phyloP scores from a whole-genome alignment of 92 coral and sea anemone species.

The Metridium senile region DNA sequence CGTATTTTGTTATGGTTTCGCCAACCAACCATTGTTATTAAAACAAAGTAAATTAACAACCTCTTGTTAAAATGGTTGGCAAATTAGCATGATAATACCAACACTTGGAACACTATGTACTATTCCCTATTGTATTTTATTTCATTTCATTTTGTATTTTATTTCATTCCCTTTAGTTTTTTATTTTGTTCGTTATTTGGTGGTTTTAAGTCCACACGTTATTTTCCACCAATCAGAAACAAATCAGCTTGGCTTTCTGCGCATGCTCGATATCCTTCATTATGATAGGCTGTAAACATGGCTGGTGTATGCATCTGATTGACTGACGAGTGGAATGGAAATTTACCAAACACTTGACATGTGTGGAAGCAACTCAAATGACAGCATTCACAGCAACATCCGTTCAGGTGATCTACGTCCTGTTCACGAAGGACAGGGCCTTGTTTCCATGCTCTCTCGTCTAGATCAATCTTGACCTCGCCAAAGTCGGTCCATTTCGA shows the following conservation, averaged over 20 bases:
- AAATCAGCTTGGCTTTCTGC: constrained; percentile 65
- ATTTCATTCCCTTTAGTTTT: too few species aligned
- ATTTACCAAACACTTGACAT: constrained; percentile 54
- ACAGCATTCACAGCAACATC: constrained; percentile 90
- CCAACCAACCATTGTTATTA: too few species aligned
- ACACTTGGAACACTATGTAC: too few species aligned
- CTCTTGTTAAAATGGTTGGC: too few species aligned
- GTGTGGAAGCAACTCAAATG: constrained; percentile 41
- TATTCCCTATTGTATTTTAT: too few species aligned
- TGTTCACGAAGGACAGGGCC: constrained; percentile 68
- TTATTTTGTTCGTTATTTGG: too few species aligned
- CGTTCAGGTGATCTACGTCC: constrained; percentile 79
- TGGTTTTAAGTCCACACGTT: too few species aligned
- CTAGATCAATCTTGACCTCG: constrained; percentile 57
- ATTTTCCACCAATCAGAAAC: constrained; percentile 45
- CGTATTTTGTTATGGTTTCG: too few species aligned
- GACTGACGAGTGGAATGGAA: constrained; percentile 77
- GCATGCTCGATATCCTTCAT: constrained; percentile 93
- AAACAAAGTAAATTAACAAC: too few species aligned
- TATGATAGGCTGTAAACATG: constrained; percentile 80
- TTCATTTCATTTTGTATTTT: too few species aligned
- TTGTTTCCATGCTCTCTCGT: constrained; percentile 67
- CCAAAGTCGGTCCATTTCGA: constrained; percentile 46
- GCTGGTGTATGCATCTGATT: constrained; percentile 83
- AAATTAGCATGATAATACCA: too few species aligned